phyloP scores from a whole-genome alignment of 2,888 invertebrate species.

The Nomada flava region DNA sequence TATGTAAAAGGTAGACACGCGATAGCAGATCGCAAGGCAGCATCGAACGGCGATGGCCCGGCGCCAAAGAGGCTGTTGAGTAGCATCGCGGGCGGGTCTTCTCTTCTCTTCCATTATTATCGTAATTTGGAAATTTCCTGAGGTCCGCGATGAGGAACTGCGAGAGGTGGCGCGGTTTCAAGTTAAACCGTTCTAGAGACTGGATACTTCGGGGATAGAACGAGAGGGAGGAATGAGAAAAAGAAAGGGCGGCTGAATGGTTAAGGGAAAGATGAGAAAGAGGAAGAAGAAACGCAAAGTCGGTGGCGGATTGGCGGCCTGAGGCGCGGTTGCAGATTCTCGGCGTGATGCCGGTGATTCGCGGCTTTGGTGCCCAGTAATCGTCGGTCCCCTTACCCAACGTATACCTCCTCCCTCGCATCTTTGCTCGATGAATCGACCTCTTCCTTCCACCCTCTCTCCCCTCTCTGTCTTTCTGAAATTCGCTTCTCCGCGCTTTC shows the following conservation, averaged over 20 bases:
- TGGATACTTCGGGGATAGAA: slow-evolving; percentile 41
- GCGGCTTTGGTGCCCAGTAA: slow-evolving; percentile 83
- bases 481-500: slow-evolving; percentile 43
- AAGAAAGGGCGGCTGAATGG: slow-evolving; percentile 50
- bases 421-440: slow-evolving; percentile 49
- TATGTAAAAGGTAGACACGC: not conserved
- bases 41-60: slow-evolving; percentile 37
- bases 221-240: slow-evolving; percentile 29
- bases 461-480: not conserved
- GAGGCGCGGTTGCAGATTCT: slow-evolving; percentile 83
- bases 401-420: slow-evolving; percentile 79
- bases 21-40: too few species aligned
- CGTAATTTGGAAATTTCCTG: slow-evolving; percentile 80
- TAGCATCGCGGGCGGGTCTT: slow-evolving; percentile 67
- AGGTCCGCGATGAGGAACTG: slow-evolving; percentile 69
- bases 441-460: slow-evolving; percentile 15
- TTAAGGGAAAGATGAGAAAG: slow-evolving; percentile 36
- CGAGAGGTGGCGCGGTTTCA: slow-evolving; percentile 68
- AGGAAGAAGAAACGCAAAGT: slow-evolving; percentile 63
- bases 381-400: slow-evolving; percentile 78
- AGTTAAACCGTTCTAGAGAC: slow-evolving; percentile 59
- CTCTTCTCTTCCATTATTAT: slow-evolving; percentile 74
- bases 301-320: slow-evolving; percentile 84
- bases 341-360: slow-evolving; percentile 84
- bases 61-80: slow-evolving; percentile 70